phyloP scores from a whole-genome alignment of 2,113 vertebrate genomes.

The Trematocara unimaculatum region DNA sequence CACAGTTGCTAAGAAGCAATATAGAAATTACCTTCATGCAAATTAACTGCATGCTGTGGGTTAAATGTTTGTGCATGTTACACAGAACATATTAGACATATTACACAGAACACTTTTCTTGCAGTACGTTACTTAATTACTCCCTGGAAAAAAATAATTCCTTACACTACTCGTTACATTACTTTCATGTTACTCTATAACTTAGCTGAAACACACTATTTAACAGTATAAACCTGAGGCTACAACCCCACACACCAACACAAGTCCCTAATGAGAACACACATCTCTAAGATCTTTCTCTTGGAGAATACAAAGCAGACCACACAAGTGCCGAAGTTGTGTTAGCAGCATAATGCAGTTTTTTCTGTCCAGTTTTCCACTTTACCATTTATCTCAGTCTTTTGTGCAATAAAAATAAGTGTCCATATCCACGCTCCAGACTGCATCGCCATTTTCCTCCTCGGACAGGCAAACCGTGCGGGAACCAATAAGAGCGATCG shows the following conservation, averaged over 20 bases:
- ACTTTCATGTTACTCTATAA: not conserved
- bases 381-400: not conserved
- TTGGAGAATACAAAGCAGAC: not conserved
- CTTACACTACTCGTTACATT: not conserved
- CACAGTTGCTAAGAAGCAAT: not conserved
- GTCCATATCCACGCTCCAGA: not conserved
- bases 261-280: not conserved
- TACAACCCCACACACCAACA: not conserved
- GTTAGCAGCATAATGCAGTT: not conserved
- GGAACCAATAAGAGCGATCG: not conserved
- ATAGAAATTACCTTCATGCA: not conserved
- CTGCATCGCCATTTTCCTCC: not conserved
- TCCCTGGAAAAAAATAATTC: not conserved
- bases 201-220: not conserved
- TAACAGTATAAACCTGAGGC: not conserved
- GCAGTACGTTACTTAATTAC: not conserved
- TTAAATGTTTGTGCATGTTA: not conserved
- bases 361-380: not conserved
- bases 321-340: not conserved
- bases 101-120: not conserved
- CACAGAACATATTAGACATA: not conserved
- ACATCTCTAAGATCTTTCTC: not conserved
- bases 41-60: not conserved
- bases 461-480: not conserved
- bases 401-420: not conserved